Conservation (phyloP, 2,797 vertebrate species). For the Crenichthys baileyi region DNA sequence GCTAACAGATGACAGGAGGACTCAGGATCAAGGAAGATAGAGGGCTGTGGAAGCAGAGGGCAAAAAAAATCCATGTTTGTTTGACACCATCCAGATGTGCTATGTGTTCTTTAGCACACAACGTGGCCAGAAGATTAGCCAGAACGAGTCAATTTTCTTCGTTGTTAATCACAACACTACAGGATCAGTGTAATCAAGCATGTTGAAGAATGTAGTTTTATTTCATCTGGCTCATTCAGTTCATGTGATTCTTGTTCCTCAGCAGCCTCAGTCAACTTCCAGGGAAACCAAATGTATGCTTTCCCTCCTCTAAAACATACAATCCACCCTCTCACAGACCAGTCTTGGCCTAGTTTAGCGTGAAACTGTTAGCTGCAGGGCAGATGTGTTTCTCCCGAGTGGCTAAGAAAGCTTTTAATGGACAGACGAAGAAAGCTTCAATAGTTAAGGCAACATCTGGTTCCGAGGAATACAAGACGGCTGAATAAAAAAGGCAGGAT, state of each 20-base stretch:
- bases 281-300: conserved; percentile 1
- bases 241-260: background rate
- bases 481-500: conserved; percentile 35
- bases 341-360: conserved; percentile 59
- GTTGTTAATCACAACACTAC: conserved; percentile 29
- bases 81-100: conserved; percentile 66
- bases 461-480: conserved; percentile 19
- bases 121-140: conserved; percentile 17
- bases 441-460: conserved; percentile 55
- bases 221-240: conserved; percentile 12
- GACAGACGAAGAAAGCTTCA: conserved; percentile 48
- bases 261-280: conserved; percentile 1
- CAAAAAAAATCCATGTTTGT: conserved; percentile 48
- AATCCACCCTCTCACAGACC: conserved; percentile 18
- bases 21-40: conserved; percentile 49
- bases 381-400: conserved; percentile 56
- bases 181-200: background rate
- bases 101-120: conserved; percentile 3
- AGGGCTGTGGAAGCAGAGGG: conserved; percentile 42
- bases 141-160: conserved; percentile 3
- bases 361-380: conserved; percentile 52
- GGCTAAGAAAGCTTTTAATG: conserved; percentile 59
- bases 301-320: conserved; percentile 4
- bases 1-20: conserved; percentile 54
- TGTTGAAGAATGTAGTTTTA: background rate